Percentiles rank a stretch among this genome's conserved stretches.
These are phyloP conservation scores for Drosophila dunni DNA, from an alignment of 1,140 invertebrate genomes.

Conservation along the genomic window DNA sequence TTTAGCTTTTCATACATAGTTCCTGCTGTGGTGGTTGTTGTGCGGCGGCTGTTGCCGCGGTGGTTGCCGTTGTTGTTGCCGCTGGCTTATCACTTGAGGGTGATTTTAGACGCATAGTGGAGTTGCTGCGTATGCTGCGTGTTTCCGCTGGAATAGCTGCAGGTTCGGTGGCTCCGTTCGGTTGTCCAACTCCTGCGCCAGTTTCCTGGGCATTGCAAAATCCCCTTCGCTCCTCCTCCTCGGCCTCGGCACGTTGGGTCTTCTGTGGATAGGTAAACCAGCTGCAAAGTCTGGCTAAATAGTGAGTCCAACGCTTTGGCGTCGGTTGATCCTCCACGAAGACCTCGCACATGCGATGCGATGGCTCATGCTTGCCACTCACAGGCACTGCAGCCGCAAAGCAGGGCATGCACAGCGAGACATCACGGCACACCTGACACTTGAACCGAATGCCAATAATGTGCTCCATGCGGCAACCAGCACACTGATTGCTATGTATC, in stretches of 20 bases:
- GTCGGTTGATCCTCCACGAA: conserved; percentile 72
- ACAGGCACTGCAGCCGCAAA: conserved; percentile 64
- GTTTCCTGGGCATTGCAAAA: conserved; percentile 74
- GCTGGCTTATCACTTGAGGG: conserved; percentile 3
- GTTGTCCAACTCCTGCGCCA: conserved; percentile 11
- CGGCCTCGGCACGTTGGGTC: conserved; percentile 34
- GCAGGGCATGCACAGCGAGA: conserved; percentile 77
- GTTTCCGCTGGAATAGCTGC: conserved; percentile 62
- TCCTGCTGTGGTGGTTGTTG: conserved; percentile 41
- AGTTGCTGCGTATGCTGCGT: conserved; percentile 48
- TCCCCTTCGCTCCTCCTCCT: conserved; percentile 70
- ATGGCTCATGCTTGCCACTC: conserved; percentile 59
- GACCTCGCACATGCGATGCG: conserved; percentile 81
- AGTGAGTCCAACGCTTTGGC: conserved; percentile 61
- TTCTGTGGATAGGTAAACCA: conserved; percentile 54
- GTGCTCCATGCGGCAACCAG: conserved; percentile 63
- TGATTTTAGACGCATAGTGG: conserved; percentile 30
- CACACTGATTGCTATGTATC: conserved; percentile 75
- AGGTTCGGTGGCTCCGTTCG: conserved; percentile 49
- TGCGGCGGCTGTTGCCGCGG: conserved; percentile 16
- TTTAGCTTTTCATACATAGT: conserved; percentile 31
- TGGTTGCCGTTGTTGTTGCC: conserved; percentile 23
- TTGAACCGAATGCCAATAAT: conserved; percentile 81
- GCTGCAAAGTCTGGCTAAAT: conserved; percentile 65
- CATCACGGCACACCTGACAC: conserved; percentile 74